These are phyloP conservation scores for Pleuronectes platessa DNA, from an alignment of 2,113 vertebrate genomes.

Conservation along the genomic window DNA sequence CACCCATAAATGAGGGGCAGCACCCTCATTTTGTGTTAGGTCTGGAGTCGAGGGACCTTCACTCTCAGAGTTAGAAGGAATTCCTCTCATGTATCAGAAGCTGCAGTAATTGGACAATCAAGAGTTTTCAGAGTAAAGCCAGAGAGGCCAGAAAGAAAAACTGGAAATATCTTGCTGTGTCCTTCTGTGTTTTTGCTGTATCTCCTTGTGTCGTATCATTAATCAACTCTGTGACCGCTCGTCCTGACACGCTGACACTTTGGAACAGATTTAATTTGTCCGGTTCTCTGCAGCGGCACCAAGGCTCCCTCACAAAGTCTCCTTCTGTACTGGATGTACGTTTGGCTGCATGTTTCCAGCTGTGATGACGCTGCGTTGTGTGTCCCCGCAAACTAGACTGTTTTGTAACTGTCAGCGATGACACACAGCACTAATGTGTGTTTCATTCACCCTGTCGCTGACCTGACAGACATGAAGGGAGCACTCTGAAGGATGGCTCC, in stretches of 20 bases:
- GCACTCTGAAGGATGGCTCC: too few species aligned
- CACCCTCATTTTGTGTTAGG: neutral
- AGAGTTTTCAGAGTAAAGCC: neutral
- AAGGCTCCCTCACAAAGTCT: neutral
- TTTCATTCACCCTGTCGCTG: too few species aligned
- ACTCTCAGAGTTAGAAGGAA: neutral
- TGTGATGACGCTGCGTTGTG: too few species aligned
- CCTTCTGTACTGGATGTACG: neutral
- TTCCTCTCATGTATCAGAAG: too few species aligned
- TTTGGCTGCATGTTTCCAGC: too few species aligned
- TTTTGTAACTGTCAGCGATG: too few species aligned
- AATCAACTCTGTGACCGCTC: neutral
- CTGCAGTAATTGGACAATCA: too few species aligned
- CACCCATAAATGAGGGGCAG: constrained; percentile 1
- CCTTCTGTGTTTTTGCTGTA: neutral
- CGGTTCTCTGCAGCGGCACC: neutral
- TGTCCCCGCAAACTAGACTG: too few species aligned
- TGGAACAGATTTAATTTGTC: neutral
- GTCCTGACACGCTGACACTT: neutral
- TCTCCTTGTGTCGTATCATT: neutral
- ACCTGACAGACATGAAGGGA: too few species aligned
- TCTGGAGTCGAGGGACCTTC: constrained; percentile 4
- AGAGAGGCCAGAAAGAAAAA: neutral
- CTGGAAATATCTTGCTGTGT: neutral
- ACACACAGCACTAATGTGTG: too few species aligned